A percentile compares a stretch with the other conserved stretches of the same genome.
phyloP scores from a whole-genome alignment of 1,140 invertebrate genomes.

The Ceratosolen fusciceps region DNA sequence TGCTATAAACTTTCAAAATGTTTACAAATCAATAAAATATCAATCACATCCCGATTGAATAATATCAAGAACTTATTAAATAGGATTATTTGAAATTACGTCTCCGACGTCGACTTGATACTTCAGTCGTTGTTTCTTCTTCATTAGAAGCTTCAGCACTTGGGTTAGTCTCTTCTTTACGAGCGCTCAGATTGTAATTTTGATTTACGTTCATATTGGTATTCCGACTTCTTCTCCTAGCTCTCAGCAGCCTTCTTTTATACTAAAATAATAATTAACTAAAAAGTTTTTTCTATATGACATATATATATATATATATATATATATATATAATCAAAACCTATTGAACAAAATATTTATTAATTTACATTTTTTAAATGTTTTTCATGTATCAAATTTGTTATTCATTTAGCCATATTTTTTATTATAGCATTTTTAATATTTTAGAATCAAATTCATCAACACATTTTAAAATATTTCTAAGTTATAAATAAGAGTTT shows the following conservation, averaged over 20 bases:
- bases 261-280: neutral
- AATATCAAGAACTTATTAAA: neutral
- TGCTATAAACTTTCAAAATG: conserved; percentile 14
- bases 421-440: too few relatives aligned
- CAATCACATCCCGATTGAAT: neutral
- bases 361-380: too few relatives aligned
- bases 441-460: too few relatives aligned
- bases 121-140: neutral
- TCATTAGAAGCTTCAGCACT: neutral
- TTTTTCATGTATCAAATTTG: too few relatives aligned
- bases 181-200: neutral
- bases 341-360: too few relatives aligned
- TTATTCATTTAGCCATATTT: too few relatives aligned
- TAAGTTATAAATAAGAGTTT: too few relatives aligned
- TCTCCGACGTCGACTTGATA: neutral
- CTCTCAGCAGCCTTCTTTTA: neutral
- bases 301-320: too few relatives aligned
- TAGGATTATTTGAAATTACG: conserved; percentile 11
- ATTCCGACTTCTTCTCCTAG: conserved; percentile 6
- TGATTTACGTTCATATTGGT: conserved; percentile 29
- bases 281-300: neutral
- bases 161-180: conserved; percentile 11
- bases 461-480: too few relatives aligned
- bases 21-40: conserved; percentile 16
- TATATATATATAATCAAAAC: too few relatives aligned